Conservation (phyloP, 1,140 invertebrate genomes). For the Potamilus streckersoni region DNA sequence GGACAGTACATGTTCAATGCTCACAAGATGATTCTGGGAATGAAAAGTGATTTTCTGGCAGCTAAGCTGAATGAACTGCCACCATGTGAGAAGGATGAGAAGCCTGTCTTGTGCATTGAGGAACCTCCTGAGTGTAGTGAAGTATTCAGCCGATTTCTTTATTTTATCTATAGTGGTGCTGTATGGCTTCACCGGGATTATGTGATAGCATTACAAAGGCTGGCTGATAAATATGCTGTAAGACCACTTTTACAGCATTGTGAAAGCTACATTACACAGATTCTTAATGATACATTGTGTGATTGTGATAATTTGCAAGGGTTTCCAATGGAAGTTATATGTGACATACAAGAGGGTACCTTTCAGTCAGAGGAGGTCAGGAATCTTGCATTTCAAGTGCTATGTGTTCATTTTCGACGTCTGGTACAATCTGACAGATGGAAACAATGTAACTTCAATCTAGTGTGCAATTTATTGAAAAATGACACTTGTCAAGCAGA, state of each 20-base stretch:
- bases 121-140: slow-evolving; percentile 52
- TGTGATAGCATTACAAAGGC: slow-evolving; percentile 53
- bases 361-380: slow-evolving; percentile 44
- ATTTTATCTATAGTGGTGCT: slow-evolving; percentile 63
- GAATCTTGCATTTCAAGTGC: slow-evolving; percentile 50
- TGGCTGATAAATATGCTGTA: slow-evolving; percentile 56
- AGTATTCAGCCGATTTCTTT: slow-evolving; percentile 61
- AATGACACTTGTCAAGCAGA: slow-evolving; percentile 54
- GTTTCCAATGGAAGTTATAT: slow-evolving; percentile 47
- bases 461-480: slow-evolving; percentile 55
- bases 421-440: slow-evolving; percentile 48
- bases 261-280: slow-evolving; percentile 58
- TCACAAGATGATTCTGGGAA: slow-evolving; percentile 59
- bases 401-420: slow-evolving; percentile 54
- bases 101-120: slow-evolving; percentile 48
- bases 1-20: slow-evolving; percentile 56
- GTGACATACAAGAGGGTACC: slow-evolving; percentile 51
- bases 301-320: slow-evolving; percentile 31
- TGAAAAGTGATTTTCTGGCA: slow-evolving; percentile 60
- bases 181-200: slow-evolving; percentile 63
- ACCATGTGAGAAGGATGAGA: slow-evolving; percentile 22
- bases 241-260: slow-evolving; percentile 52
- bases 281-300: slow-evolving; percentile 49
- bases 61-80: slow-evolving; percentile 47
- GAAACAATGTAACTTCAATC: slow-evolving; percentile 46